Percentiles rank a stretch among this genome's conserved stretches.
Conservation (phyloP, 2,797 vertebrate genomes). For the Hirundo rustica region DNA sequence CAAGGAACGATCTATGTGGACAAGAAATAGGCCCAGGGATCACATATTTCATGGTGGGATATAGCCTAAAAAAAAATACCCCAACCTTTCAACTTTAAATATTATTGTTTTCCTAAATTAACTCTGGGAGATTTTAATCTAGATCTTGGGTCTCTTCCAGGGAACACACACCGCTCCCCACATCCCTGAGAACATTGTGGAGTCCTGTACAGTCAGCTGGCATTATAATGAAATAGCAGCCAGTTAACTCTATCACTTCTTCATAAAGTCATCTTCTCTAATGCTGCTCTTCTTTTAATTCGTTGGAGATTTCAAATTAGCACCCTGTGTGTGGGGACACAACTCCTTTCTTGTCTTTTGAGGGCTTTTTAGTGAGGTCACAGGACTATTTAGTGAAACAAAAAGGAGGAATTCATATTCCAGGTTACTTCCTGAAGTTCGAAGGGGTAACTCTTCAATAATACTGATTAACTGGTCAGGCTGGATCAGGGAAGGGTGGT, state of each 20-base stretch:
- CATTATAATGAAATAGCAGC: background rate
- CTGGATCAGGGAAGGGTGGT: background rate
- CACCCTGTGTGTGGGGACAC: background rate
- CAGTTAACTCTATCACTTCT: conserved; percentile 44
- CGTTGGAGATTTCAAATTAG: background rate
- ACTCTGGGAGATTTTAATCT: conserved; percentile 67
- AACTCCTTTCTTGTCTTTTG: background rate
- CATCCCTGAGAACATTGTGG: conserved; percentile 52
- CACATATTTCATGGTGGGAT: background rate
- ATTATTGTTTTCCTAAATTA: conserved; percentile 71
- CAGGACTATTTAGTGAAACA: background rate
- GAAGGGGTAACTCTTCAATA: background rate
- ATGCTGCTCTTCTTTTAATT: background rate
- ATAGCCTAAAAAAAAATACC: background rate
- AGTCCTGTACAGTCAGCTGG: conserved; percentile 31
- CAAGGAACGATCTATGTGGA: background rate
- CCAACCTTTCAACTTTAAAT: conserved; percentile 44
- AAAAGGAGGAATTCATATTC: background rate
- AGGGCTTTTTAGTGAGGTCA: background rate
- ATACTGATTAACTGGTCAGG: background rate
- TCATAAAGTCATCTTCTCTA: background rate
- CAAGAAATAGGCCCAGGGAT: background rate
- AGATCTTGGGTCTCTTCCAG: conserved; percentile 58
- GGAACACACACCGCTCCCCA: conserved; percentile 55
- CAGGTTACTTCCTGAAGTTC: background rate